Evolutionary conservation across 53 echinoderm and acorn worm species (phyloP), one percentile per base, ranked within the genome.

Genomic region (Holothuria scabra): DNA sequence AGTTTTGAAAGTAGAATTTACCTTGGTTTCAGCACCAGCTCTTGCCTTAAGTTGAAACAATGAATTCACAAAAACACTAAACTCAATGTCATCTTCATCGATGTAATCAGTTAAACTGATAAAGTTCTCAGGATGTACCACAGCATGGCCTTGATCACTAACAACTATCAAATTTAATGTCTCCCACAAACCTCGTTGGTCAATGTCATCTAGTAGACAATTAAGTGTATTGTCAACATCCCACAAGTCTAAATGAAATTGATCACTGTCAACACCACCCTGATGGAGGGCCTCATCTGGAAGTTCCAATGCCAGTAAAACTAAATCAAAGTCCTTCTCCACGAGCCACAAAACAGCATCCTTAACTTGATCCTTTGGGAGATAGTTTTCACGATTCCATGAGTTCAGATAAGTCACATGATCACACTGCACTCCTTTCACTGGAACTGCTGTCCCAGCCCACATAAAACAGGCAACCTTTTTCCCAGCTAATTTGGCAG

Each of bases 61-160:
- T 0, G 91, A 91, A 62, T 85, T 82, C 48, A 89, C 85, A 0
- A 87, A 84, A n/a, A 95, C 83, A 68, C 83, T 85, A 63, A 90
- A 91, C 22, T 93, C 93, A 12, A 95, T 74, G 20, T 93, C 87
- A 35, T 46, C 80, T 58, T 84, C 72, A 65, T 95, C 89, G 25
- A 95, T 89, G 75, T 95, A 95, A 59, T 95, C 95, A 60, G 87
- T 87, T 38, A 95, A 66, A 62, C 75, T 80, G 63, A 95, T 66
- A 56, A 84, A 71, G 22, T 91, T 85, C 1, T 87, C 84, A 0
- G 60, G 65, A 12, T 87, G 83, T 26, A 82, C 83, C 5, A 24
- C 24, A 46, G 46, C 72, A 44, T 72, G 72, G 8, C 72, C 72
- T 26, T 72, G 72, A 44, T 72, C 72, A 44, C 72, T 72, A 21